Evolutionary conservation across 2,113 vertebrate genomes (phyloP).

Genomic region (Oncorhynchus nerka): DNA sequence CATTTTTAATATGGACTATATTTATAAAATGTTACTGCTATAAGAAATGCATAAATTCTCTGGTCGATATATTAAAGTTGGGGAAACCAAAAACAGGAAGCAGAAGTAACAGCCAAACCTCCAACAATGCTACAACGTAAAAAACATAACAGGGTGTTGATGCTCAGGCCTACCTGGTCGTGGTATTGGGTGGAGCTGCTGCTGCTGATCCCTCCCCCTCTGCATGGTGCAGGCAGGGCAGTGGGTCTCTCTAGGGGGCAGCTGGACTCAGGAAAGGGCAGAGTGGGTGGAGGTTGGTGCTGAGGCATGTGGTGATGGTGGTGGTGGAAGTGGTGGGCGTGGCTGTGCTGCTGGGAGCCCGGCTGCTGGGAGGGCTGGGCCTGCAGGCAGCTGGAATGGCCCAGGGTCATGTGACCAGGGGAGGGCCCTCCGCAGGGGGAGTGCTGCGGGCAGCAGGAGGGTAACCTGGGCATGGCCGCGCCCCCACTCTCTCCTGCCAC

Average conservation of each 20-base stretch:
- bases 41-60: too few species aligned
- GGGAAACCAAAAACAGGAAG: conserved; percentile 4
- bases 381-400: conserved; percentile 90
- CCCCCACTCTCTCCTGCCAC: conserved; percentile 78
- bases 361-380: conserved; percentile 80
- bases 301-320: conserved; percentile 86
- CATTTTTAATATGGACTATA: background rate
- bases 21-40: background rate
- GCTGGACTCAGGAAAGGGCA: conserved; percentile 83
- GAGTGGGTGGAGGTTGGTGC: conserved; percentile 74
- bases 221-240: conserved; percentile 83
- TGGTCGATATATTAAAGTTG: too few species aligned
- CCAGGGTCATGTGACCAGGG: conserved; percentile 83
- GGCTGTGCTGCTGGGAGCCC: conserved; percentile 77
- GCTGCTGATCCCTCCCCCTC: conserved; percentile 73
- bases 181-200: conserved; percentile 72
- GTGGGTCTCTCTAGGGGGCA: conserved; percentile 90
- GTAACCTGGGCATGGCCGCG: conserved; percentile 90
- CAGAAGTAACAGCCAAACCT: background rate
- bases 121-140: background rate
- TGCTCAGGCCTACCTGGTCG: conserved; percentile 59
- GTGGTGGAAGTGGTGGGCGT: conserved; percentile 84
- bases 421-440: conserved; percentile 90
- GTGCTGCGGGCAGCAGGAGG: conserved; percentile 97
- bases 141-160: background rate